Conservation (phyloP, 2,113 vertebrate species). For the Tautogolabrus adspersus region DNA sequence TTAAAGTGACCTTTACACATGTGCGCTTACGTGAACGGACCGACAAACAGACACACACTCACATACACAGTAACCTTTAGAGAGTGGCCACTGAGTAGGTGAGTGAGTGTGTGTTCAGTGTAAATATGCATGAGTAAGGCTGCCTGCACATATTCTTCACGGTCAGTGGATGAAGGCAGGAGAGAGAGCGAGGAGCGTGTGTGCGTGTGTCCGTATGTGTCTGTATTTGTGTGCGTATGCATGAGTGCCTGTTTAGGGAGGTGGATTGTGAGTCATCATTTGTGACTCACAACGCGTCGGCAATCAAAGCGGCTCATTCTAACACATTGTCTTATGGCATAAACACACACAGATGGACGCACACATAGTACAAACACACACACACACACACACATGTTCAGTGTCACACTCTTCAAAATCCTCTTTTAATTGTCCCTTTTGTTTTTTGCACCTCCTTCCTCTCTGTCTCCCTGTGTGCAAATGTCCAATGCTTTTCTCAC, state of each 20-base stretch:
- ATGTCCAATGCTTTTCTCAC: conserved; percentile 18
- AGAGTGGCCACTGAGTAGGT: conserved; percentile 76
- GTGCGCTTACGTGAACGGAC: conserved; percentile 45
- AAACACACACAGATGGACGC: conserved; percentile 59
- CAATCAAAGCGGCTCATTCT: conserved; percentile 73
- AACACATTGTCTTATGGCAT: conserved; percentile 71
- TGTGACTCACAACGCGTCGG: conserved; percentile 83
- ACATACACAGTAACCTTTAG: conserved; percentile 72
- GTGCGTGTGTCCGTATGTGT: conserved; percentile 24
- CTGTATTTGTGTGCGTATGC: conserved; percentile 25
- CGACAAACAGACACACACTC: conserved; percentile 56
- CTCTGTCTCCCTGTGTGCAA: conserved; percentile 19
- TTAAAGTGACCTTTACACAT: conserved; percentile 78
- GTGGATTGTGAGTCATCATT: conserved; percentile 81
- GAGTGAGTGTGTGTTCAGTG: conserved; percentile 72
- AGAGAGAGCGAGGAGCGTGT: conserved; percentile 52
- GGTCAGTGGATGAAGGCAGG: conserved; percentile 76
- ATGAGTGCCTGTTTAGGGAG: conserved; percentile 65
- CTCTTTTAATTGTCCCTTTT: conserved; percentile 35
- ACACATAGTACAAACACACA: conserved; percentile 32
- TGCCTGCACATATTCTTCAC: conserved; percentile 80
- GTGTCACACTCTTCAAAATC: conserved; percentile 36
- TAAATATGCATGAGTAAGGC: conserved; percentile 84
- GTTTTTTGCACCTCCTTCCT: conserved; percentile 31
- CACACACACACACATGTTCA: conserved; percentile 47